Conservation (phyloP, 1,140 invertebrate species). For the Glossosoma conforme region DNA sequence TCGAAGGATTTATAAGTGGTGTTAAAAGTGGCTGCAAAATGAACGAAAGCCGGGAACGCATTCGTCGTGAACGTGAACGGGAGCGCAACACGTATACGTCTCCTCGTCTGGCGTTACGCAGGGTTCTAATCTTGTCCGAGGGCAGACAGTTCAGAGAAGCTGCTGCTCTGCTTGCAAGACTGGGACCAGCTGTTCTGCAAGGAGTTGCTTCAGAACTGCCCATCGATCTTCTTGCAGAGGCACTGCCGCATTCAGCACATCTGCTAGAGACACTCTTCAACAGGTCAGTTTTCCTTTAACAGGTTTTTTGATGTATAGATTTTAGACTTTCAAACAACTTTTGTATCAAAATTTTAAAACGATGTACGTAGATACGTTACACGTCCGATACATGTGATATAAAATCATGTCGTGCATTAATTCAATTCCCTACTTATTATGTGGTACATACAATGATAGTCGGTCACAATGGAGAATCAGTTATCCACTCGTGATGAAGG, state of each 20-base stretch:
- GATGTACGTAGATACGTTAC: too few species aligned
- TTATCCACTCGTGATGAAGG: too few species aligned
- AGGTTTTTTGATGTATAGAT: too few species aligned
- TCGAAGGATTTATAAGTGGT: neutral
- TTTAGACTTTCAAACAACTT: too few species aligned
- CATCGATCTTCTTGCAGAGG: slow-evolving; percentile 79
- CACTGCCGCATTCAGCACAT: slow-evolving; percentile 78
- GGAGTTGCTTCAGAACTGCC: slow-evolving; percentile 73
- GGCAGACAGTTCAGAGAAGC: slow-evolving; percentile 75
- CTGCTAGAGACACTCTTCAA: slow-evolving; percentile 81
- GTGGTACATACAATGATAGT: too few species aligned
- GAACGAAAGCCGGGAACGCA: slow-evolving; percentile 55
- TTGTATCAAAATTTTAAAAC: too few species aligned
- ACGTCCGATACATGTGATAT: too few species aligned
- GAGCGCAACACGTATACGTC: slow-evolving; percentile 64
- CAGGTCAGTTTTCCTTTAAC: slow-evolving; percentile 48
- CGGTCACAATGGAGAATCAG: too few species aligned
- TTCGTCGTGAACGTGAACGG: slow-evolving; percentile 49
- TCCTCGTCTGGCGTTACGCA: slow-evolving; percentile 66
- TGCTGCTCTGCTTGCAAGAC: slow-evolving; percentile 66
- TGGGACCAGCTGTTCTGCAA: slow-evolving; percentile 68
- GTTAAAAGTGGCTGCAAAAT: slow-evolving; percentile 35
- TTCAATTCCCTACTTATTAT: too few species aligned
- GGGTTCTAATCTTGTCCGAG: slow-evolving; percentile 70
- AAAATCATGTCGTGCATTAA: too few species aligned